Conservation (phyloP, 2,113 vertebrate species). For the Cinclus mexicanus region DNA sequence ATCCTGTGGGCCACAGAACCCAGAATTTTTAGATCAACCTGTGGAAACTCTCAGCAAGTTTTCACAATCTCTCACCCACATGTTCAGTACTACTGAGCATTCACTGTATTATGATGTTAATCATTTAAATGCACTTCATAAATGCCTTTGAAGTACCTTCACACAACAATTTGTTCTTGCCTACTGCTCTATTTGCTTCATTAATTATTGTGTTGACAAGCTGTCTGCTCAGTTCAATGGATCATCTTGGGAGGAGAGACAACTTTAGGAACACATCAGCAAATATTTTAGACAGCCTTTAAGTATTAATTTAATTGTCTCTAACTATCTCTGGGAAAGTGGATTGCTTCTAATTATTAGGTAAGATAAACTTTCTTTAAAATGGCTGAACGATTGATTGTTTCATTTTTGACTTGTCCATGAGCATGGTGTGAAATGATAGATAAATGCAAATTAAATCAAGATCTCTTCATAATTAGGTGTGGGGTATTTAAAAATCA, state of each 20-base stretch:
- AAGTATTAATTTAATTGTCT: neutral
- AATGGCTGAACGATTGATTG: neutral
- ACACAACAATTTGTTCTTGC: neutral
- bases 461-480: neutral
- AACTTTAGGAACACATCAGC: neutral
- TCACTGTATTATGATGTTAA: neutral
- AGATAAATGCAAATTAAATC: neutral
- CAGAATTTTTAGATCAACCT: neutral
- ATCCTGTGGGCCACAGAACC: accelerated
- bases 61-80: neutral
- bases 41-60: neutral
- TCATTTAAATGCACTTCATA: neutral
- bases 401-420: neutral
- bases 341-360: neutral
- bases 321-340: neutral
- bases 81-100: neutral
- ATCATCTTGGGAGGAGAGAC: neutral
- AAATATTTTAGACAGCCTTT: neutral
- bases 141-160: neutral
- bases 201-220: neutral
- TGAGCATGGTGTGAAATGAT: neutral
- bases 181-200: neutral
- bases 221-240: neutral
- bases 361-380: neutral
- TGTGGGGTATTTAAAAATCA: neutral